Evolutionary conservation across 1,140 invertebrate species (phyloP), one percentile per base, ranked within the genome.

Genomic region (Macrostomum lignano): DNA sequence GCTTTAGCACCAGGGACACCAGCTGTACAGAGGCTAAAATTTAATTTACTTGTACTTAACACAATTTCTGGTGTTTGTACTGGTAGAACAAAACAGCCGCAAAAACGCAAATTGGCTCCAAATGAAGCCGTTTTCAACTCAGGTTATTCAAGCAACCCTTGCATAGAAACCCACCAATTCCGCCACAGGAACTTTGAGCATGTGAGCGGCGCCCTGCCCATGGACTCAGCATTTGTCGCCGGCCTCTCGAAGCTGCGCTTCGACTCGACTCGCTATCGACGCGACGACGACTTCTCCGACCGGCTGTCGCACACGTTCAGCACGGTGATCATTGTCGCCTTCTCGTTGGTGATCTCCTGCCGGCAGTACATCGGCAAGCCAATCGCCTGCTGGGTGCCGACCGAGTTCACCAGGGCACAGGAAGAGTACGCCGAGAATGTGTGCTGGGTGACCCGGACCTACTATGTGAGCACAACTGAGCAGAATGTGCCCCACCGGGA

Each of bases 241-340:
- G 26, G 26, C 19, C 9, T 28, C 3, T 28, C 26, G 19, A 28
- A 17, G 9, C 9, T 28, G 26, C 15, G 9, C 15, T 7, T 28
- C 3, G 26, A 28, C 9, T 15, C 7, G 7, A 14, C 15, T 7
- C 3, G 9, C 15, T 28, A 28, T 9, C n/a, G n/a, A n/a, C n/a
- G n/a, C n/a, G 63, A 65, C 38, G 64, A 65, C 42, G 63, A 65
- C 39, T 52, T 63, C 14, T 49, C 63, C 11, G 64, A 65, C 43
- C 45, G 59, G 28, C 42, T 66, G 6, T 63, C 64, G 38, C 63
- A 65, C 39, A 49, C 53, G 20, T 54, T 58, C 35, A 63, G 63
- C 9, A 58, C 60, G 11, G 43, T 60, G n/a, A 51, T 65, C 10
- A 46, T 65, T 11, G 45, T 66, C 15, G 49, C 59, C 10, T 61